Conservation (phyloP, 2,797 vertebrate genomes). For the Pantherophis vulpinus region DNA sequence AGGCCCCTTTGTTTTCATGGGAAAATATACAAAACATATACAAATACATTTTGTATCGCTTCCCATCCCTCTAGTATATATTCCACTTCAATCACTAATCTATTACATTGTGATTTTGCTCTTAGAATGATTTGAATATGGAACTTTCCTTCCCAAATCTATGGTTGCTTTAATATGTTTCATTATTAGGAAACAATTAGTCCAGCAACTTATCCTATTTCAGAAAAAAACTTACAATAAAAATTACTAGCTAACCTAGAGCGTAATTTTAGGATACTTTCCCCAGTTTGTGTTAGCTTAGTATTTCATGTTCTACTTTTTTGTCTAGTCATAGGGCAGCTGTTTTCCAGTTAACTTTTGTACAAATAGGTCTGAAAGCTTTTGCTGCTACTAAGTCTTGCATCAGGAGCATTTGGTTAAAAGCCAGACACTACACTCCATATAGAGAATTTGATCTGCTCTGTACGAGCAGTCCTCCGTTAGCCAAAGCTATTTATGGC, state of each 20-base stretch:
- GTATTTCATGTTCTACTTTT: neutral
- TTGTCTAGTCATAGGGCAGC: slow-evolving; percentile 46
- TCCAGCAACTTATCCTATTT: slow-evolving; percentile 51
- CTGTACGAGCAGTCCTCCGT: slow-evolving; percentile 78
- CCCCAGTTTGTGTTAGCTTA: slow-evolving; percentile 57
- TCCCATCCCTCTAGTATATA: slow-evolving; percentile 50
- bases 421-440: slow-evolving; percentile 74
- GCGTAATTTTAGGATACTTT: slow-evolving; percentile 54
- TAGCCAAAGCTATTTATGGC: slow-evolving; percentile 91
- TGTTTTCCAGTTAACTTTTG: slow-evolving; percentile 56
- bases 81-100: slow-evolving; percentile 59
- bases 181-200: slow-evolving; percentile 54
- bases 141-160: slow-evolving; percentile 43
- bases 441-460: slow-evolving; percentile 89
- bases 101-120: slow-evolving; percentile 44
- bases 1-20: slow-evolving; percentile 78
- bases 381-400: slow-evolving; percentile 64
- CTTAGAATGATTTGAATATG: slow-evolving; percentile 54
- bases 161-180: slow-evolving; percentile 50
- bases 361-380: slow-evolving; percentile 65
- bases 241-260: slow-evolving; percentile 23
- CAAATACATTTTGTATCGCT: slow-evolving; percentile 62
- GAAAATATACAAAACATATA: slow-evolving; percentile 51
- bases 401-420: slow-evolving; percentile 68
- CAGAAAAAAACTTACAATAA: slow-evolving; percentile 28